Percentiles rank a stretch among this genome's conserved stretches.
These are phyloP conservation scores for Coelinius sp. DNA, from an alignment of 2,888 invertebrate species.

Conservation along the genomic window DNA sequence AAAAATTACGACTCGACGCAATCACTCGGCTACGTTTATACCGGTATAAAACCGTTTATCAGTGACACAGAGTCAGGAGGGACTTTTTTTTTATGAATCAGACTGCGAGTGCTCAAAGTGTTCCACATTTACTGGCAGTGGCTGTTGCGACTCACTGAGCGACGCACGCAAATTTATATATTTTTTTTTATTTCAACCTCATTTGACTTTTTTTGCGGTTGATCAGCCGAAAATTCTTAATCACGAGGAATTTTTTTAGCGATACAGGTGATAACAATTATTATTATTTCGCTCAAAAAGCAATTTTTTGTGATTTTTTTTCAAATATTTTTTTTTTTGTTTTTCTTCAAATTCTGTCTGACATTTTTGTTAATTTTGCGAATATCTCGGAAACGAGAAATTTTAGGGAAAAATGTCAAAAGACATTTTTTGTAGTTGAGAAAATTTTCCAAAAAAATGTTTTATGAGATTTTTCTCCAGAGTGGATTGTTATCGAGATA, in stretches of 20 bases:
- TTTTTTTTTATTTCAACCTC: conserved; percentile 5
- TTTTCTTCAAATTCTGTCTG: too few species aligned
- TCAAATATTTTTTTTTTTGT: too few species aligned
- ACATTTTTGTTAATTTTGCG: too few species aligned
- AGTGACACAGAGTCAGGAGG: conserved; percentile 28
- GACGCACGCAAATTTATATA: conserved; percentile 17
- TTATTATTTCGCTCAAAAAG: too few species aligned
- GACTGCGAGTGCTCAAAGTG: conserved; percentile 18
- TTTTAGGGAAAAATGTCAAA: too few species aligned
- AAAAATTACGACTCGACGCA: not conserved
- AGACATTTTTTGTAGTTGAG: too few species aligned
- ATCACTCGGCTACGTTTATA: conserved; percentile 9
- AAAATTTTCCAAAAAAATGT: too few species aligned
- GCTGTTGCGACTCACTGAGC: conserved; percentile 28
- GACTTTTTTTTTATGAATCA: conserved; percentile 11
- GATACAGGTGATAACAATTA: too few species aligned
- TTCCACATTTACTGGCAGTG: conserved; percentile 24
- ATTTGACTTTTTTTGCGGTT: not conserved
- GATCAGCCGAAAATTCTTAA: conserved; percentile 4
- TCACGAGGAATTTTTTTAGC: not conserved
- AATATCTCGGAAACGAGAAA: too few species aligned
- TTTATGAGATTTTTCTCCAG: too few species aligned
- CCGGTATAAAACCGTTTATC: conserved; percentile 30
- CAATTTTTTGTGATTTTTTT: too few species aligned
- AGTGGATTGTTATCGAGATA: too few species aligned